phyloP scores from a whole-genome alignment of 2,888 invertebrate genomes.

The Timandra comae region DNA sequence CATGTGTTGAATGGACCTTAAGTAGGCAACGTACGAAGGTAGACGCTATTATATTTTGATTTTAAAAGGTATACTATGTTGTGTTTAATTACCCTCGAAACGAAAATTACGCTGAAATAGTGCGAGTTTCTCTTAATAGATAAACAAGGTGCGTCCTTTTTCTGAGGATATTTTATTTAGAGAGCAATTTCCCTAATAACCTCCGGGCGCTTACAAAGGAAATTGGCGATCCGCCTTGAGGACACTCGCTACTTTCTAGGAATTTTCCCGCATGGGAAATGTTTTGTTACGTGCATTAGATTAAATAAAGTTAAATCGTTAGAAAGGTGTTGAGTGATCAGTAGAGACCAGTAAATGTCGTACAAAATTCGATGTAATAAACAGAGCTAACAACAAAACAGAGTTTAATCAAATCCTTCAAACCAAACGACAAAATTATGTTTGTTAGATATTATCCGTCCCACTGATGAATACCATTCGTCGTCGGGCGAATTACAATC shows the following conservation, averaged over 20 bases:
- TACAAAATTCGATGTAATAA: too few relatives aligned
- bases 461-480: constrained; percentile 37
- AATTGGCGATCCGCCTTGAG: constrained; percentile 45
- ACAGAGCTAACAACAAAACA: too few relatives aligned
- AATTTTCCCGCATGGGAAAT: constrained; percentile 33
- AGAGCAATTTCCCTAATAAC: constrained; percentile 52
- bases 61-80: constrained; percentile 1
- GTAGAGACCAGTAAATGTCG: too few relatives aligned
- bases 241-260: constrained; percentile 41
- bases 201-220: constrained; percentile 44
- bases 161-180: constrained; percentile 40
- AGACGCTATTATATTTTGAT: background rate
- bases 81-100: constrained; percentile 2
- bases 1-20: constrained; percentile 19
- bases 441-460: constrained; percentile 32
- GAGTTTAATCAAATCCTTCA: too few relatives aligned
- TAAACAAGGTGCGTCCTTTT: constrained; percentile 31
- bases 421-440: too few relatives aligned
- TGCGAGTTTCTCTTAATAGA: constrained; percentile 18
- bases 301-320: too few relatives aligned
- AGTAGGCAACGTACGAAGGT: constrained; percentile 6
- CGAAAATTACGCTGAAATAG: constrained; percentile 1
- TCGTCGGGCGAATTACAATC: constrained; percentile 43
- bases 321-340: too few relatives aligned
- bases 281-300: too few relatives aligned